Evolutionary conservation across 2,888 invertebrate genomes (phyloP).

Genomic region (Cloeon dipterum): DNA sequence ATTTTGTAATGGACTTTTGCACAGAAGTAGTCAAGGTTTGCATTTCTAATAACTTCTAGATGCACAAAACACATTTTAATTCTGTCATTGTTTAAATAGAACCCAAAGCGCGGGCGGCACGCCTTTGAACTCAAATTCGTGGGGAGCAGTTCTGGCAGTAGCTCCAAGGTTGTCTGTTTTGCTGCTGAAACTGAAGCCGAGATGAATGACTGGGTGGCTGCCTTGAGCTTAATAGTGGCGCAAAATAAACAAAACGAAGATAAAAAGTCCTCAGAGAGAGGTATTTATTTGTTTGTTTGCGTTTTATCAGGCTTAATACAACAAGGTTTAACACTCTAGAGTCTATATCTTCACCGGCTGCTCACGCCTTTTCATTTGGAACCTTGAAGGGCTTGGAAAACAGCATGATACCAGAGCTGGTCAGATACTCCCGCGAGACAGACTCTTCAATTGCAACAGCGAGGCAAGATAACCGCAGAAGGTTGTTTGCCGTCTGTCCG

Average conservation of each 20-base stretch:
- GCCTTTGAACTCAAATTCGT: constrained; percentile 78
- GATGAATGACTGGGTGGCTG: constrained; percentile 58
- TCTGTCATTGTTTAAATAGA: constrained; percentile 23
- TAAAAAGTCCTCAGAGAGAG: constrained; percentile 42
- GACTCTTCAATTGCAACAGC: constrained; percentile 65
- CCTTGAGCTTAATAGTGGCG: constrained; percentile 60
- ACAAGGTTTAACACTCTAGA: no score
- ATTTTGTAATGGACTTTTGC: constrained; percentile 85
- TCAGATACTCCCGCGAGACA: constrained; percentile 63
- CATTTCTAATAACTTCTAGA: constrained; percentile 4
- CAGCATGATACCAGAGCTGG: constrained; percentile 72
- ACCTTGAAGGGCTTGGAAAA: constrained; percentile 73
- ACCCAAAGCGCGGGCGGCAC: constrained; percentile 59
- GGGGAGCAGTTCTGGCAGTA: neutral
- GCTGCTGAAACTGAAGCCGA: constrained; percentile 73
- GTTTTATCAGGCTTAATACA: no score
- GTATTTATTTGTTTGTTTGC: no score
- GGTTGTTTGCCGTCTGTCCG: constrained; percentile 51
- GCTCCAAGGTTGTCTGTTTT: constrained; percentile 21
- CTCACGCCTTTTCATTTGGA: constrained; percentile 29
- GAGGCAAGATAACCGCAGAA: constrained; percentile 53
- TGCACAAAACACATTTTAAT: neutral
- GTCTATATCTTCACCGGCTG: constrained; percentile 7
- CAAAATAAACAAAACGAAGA: constrained; percentile 61
- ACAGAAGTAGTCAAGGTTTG: constrained; percentile 60